phyloP scores from a whole-genome alignment of 2,888 invertebrate genomes.

The Brachyopa scutellaris region DNA sequence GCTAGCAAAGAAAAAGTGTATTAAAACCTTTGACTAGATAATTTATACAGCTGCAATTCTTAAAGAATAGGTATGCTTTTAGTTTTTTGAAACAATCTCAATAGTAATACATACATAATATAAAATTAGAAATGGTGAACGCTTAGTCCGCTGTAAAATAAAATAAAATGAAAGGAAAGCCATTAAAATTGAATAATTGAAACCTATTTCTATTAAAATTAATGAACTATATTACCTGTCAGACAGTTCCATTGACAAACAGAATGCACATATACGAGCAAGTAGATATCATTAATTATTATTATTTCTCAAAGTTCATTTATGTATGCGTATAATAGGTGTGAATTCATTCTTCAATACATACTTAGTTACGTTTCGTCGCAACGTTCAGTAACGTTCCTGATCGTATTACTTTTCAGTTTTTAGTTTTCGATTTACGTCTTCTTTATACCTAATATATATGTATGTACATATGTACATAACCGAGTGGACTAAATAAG shows the following conservation, averaged over 20 bases:
- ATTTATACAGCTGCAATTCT: no score
- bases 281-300: constrained; percentile 38
- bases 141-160: no score
- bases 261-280: neutral
- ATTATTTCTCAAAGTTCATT: constrained; percentile 8
- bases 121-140: no score
- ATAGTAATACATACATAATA: no score
- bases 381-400: neutral
- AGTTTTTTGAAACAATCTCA: no score
- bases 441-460: no score
- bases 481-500: neutral
- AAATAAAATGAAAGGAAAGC: no score
- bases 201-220: constrained; percentile 5
- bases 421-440: neutral
- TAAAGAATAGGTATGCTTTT: neutral
- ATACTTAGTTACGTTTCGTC: neutral
- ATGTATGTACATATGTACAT: neutral
- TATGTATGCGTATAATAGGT: constrained; percentile 4
- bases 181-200: neutral
- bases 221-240: constrained; percentile 10
- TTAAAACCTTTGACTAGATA: no score
- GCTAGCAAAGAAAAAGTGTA: no score
- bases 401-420: neutral
- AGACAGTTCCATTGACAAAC: constrained; percentile 17
- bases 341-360: neutral